Conservation (phyloP, 2,888 invertebrate species). For the Brachypalpus laphriformis region DNA sequence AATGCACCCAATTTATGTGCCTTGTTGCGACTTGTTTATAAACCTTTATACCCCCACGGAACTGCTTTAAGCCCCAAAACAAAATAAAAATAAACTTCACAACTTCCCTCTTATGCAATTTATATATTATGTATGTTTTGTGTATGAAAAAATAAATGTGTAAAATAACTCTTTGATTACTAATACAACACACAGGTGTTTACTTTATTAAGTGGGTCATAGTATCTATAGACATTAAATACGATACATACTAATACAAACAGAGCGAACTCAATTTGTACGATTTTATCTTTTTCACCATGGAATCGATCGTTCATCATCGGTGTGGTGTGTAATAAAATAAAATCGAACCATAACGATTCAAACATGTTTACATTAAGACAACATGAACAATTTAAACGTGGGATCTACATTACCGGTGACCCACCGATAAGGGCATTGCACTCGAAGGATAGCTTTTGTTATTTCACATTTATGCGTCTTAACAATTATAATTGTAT, state of each 20-base stretch:
- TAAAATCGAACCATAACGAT: neutral
- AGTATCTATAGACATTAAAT: neutral
- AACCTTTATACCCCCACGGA: neutral
- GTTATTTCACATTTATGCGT: neutral
- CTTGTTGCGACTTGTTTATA: neutral
- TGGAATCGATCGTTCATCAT: constrained; percentile 8
- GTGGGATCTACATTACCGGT: neutral
- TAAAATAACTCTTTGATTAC: constrained; percentile 24
- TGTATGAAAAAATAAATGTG: neutral
- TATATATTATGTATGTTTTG: neutral
- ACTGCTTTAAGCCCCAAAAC: neutral
- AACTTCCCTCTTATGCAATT: constrained; percentile 8
- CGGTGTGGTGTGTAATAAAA: constrained; percentile 3
- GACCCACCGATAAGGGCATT: constrained; percentile 18
- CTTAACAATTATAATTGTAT: neutral
- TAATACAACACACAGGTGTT: constrained; percentile 47
- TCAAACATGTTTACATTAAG: constrained; percentile 9
- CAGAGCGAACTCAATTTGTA: neutral
- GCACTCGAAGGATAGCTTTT: neutral
- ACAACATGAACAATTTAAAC: neutral
- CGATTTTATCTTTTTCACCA: constrained; percentile 9
- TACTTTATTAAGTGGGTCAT: constrained; percentile 52
- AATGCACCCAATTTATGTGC: neutral
- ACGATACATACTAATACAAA: constrained; percentile 9
- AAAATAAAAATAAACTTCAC: neutral